Evolutionary conservation across 2,888 invertebrate genomes (phyloP).

Genomic region (Bugulina stolonifera): DNA sequence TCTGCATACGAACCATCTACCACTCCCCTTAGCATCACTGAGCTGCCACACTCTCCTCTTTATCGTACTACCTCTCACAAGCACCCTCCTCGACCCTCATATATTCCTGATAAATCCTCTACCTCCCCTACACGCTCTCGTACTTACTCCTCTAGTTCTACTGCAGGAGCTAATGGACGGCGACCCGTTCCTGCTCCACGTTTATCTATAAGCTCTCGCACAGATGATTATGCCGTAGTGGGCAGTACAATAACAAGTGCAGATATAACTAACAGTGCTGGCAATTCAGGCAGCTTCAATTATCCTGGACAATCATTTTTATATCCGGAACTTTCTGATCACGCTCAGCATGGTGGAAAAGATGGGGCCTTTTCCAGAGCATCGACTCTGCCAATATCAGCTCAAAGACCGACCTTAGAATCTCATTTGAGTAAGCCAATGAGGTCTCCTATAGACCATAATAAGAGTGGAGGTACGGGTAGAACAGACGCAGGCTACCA

Average conservation of each 20-base stretch:
- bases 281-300: neutral
- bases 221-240: neutral
- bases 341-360: neutral
- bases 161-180: neutral
- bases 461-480: neutral
- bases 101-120: neutral
- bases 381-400: conserved; percentile 6
- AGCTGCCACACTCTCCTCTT: conserved; percentile 18
- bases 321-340: neutral
- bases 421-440: neutral
- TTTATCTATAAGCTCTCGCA: conserved; percentile 12
- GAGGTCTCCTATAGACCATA: neutral
- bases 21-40: conserved; percentile 1
- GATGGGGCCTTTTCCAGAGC: neutral
- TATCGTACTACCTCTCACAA: conserved; percentile 3
- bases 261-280: neutral
- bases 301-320: neutral
- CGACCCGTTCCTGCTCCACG: conserved; percentile 22
- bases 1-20: conserved; percentile 14
- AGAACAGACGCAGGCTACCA: neutral
- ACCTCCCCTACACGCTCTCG: neutral
- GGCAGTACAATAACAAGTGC: neutral
- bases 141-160: conserved; percentile 5
- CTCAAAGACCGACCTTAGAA: neutral
- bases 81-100: neutral